Evolutionary conservation across 2,888 invertebrate species (phyloP).

Genomic region (Tenthredo amoena): DNA sequence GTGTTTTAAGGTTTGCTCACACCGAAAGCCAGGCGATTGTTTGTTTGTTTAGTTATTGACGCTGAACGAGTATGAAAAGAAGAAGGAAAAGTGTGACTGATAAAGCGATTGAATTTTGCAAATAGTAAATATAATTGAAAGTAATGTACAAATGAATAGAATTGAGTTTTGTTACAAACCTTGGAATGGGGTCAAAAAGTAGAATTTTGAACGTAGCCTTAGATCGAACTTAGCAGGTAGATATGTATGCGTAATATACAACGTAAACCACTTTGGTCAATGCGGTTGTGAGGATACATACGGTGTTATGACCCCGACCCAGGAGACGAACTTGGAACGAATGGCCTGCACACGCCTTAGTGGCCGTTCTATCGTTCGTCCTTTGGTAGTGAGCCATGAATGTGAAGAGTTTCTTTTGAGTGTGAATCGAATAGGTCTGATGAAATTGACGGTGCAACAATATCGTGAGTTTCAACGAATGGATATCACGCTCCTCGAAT

Average conservation of each 20-base stretch:
- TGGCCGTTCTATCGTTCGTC: not conserved
- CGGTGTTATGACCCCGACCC: slow-evolving; percentile 50
- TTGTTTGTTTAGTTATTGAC: not conserved
- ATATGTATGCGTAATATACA: not conserved
- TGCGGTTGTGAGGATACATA: slow-evolving; percentile 35
- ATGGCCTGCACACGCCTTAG: slow-evolving; percentile 23
- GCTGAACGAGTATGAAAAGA: not conserved
- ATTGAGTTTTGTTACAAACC: not conserved
- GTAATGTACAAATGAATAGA: not conserved
- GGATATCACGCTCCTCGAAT: slow-evolving; percentile 5
- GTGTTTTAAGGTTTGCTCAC: not conserved
- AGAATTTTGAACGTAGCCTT: not conserved
- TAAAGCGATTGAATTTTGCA: not conserved
- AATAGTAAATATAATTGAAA: not conserved
- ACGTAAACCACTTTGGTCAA: slow-evolving; percentile 23
- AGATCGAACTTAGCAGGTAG: not conserved
- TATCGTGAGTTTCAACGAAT: not conserved
- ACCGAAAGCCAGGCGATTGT: not conserved
- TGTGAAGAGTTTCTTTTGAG: not conserved
- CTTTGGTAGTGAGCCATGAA: slow-evolving; percentile 6
- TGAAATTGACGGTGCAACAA: slow-evolving; percentile 24
- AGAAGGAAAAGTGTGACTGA: not conserved
- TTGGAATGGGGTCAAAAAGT: not conserved
- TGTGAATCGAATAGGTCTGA: not conserved
- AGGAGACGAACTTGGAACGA: slow-evolving; percentile 52